These are phyloP conservation scores for Spongilla lacustris DNA, from an alignment of 37 sponge, comb jelly and placozoan species.

Conservation along the genomic window DNA sequence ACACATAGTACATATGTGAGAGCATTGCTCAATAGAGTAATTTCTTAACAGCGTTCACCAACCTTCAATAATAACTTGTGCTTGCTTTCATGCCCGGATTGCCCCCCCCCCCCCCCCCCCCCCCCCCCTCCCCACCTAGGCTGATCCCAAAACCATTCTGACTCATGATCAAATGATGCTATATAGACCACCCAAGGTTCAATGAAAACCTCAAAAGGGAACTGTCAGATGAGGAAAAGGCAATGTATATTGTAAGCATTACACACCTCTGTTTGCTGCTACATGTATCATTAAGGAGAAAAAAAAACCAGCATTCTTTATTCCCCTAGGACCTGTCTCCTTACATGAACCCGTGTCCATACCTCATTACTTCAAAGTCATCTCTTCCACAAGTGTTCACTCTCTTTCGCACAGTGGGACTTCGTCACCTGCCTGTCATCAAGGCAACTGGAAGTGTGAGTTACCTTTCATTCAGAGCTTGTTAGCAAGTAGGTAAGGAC, in stretches of 20 bases:
- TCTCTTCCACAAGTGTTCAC: slow-evolving; percentile 73
- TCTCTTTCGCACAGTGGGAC: slow-evolving; percentile 87
- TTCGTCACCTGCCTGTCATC: slow-evolving; percentile 80
- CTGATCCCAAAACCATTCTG: too few relatives aligned
- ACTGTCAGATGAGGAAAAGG: too few relatives aligned
- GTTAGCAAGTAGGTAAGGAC: too few relatives aligned
- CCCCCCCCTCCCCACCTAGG: not conserved
- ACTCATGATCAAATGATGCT: too few relatives aligned
- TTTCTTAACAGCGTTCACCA: not conserved
- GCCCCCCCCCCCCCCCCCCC: not conserved
- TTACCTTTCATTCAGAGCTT: not conserved
- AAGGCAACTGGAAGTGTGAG: slow-evolving; percentile 72
- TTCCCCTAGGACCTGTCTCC: slow-evolving; percentile 41
- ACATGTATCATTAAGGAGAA: too few relatives aligned
- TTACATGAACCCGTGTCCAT: slow-evolving; percentile 87
- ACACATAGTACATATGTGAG: too few relatives aligned
- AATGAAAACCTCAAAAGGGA: too few relatives aligned
- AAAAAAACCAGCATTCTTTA: not conserved
- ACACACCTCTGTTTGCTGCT: too few relatives aligned
- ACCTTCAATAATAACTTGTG: not conserved
- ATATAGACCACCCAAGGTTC: too few relatives aligned
- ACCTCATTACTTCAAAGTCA: slow-evolving; percentile 57
- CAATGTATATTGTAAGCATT: too few relatives aligned
- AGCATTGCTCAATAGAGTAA: not conserved
- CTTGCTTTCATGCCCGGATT: not conserved